phyloP scores from a whole-genome alignment of 1,140 invertebrate species.

The Panagrolaimus sp. region DNA sequence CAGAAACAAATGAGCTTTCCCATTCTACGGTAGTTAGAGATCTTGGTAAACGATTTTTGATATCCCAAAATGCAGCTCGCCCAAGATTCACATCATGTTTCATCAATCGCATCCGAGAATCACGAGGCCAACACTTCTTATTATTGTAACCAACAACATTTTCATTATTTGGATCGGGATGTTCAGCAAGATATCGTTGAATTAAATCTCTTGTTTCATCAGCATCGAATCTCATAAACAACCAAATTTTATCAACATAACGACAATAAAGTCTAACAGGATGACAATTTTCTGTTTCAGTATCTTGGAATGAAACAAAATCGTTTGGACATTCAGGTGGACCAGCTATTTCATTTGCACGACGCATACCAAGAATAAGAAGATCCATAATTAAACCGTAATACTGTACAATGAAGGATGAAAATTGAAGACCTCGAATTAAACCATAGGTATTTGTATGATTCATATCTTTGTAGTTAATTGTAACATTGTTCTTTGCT shows the following conservation, averaged over 20 bases:
- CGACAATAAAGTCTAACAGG: conserved; percentile 92
- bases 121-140: conserved; percentile 99
- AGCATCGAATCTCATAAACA: conserved; percentile 91
- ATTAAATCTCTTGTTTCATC: conserved; percentile 96
- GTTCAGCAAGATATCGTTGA: conserved; percentile 94
- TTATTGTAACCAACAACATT: conserved; percentile 99
- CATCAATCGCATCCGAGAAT: conserved; percentile 97
- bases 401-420: conserved; percentile 97
- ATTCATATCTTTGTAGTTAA: conserved; percentile 99
- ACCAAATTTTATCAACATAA: conserved; percentile 91
- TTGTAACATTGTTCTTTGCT: conserved; percentile 98
- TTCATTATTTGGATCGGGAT: conserved; percentile 99
- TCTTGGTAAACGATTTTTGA: conserved; percentile 92
- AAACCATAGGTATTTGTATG: conserved; percentile 97
- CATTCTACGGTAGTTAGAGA: conserved; percentile 97
- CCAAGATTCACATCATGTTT: conserved; percentile 99
- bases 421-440: conserved; percentile 93
- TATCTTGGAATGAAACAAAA: conserved; percentile 64
- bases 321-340: conserved; percentile 73
- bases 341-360: conserved; percentile 96
- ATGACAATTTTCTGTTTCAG: conserved; percentile 82
- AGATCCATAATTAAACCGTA: conserved; percentile 87
- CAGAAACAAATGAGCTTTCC: conserved; percentile 98
- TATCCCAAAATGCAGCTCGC: conserved; percentile 98
- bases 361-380: conserved; percentile 84